Evolutionary conservation across 2,797 vertebrate species (phyloP), one percentile per base, ranked within the genome.

Genomic region (Acrossocheilus wenchowensis): DNA sequence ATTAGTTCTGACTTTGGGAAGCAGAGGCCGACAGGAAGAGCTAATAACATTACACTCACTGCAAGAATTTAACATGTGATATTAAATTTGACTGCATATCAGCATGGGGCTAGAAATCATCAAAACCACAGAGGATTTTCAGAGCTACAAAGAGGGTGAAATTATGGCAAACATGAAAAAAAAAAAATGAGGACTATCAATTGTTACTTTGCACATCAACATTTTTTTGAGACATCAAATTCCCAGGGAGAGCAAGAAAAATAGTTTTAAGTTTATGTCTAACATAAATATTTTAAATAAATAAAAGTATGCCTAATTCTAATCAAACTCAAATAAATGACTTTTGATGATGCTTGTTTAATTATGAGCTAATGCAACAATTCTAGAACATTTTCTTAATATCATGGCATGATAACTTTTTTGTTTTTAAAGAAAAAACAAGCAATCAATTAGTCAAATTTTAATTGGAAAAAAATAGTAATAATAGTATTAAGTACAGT

Each of bases 61-160:
- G 73, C 81, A 88, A 89, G 71, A 90, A 93, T 91, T 89, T 93
- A 83, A 87, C 89, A 88, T 78, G 85, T n/a, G 30, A 36, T 43
- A 68, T 82, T 79, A 78, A 50, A 71, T 82, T 48, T 23, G 19
- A 85, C 45, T 43, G 34, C 85, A 41, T n/a, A 71, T 64, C 85
- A 9, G 72, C 72, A 79, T 83, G 69, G 19, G 82, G 74, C 90
- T 81, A 91, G 62, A 43, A 6, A 26, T 72, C 1, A 75, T 72
- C 57, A 80, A 78, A 82, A 45, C 26, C 23, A 10, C 34, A 69
- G 43, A 81, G 14, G 34, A 17, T 62, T 75, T 78, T 81, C 21
- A 66, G 19, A 50, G n/a, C 39, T 39, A 85, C 62, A 23, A 30
- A 2, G 9, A 43, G 14, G n/a, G 54, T 23, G 17, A 78, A 81